A percentile compares a stretch with the other conserved stretches of the same genome.
These are phyloP conservation scores for Peromyscus eremicus DNA, from an alignment of 2,797 vertebrate genomes.

Conservation along the genomic window DNA sequence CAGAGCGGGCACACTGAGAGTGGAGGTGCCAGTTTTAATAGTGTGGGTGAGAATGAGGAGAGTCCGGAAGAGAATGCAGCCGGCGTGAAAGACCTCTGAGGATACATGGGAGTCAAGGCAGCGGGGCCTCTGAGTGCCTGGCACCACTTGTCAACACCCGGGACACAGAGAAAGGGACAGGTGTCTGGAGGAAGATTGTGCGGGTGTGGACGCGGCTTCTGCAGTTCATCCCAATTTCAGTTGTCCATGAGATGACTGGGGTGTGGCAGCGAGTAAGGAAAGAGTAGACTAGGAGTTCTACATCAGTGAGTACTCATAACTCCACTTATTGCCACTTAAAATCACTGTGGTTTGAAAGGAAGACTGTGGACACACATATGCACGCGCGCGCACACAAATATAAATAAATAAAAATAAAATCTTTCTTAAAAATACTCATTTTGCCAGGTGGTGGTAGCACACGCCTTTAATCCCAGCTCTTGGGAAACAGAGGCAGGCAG, in stretches of 20 bases:
- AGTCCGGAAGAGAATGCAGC: background rate
- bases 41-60: background rate
- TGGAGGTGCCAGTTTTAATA: too few relatives aligned
- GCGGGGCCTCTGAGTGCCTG: background rate
- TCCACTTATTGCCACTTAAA: background rate
- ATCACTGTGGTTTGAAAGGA: background rate
- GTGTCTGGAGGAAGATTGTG: constrained; percentile 26
- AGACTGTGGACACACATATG: background rate
- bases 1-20: background rate
- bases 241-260: background rate
- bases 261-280: background rate
- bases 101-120: background rate
- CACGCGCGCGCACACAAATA: background rate
- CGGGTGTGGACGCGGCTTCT: constrained; percentile 21
- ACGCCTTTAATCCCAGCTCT: background rate
- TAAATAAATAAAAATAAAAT: background rate
- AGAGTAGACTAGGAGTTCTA: background rate
- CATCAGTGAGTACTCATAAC: background rate
- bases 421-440: background rate
- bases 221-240: background rate
- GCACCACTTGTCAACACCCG: background rate
- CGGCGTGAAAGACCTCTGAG: background rate
- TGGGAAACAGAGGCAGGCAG: background rate
- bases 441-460: background rate
- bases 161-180: constrained; percentile 24